A percentile compares a stretch with the other conserved stretches of the same genome.
These are phyloP conservation scores for Varanus salvator DNA, from an alignment of 2,113 vertebrate genomes.

Conservation along the genomic window DNA sequence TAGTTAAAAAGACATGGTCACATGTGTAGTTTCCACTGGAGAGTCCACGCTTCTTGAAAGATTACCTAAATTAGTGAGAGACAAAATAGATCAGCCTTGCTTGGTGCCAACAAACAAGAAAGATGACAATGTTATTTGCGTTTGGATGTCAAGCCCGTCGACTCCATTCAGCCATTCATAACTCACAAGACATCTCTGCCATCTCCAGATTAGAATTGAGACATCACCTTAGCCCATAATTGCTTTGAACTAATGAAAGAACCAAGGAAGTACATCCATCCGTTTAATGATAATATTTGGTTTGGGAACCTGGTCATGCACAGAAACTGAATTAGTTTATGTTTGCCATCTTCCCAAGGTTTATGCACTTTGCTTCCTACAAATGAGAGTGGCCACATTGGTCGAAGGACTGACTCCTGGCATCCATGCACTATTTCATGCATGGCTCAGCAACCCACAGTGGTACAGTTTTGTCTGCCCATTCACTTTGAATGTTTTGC, in stretches of 20 bases:
- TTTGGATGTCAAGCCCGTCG: conserved; percentile 52
- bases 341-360: background rate
- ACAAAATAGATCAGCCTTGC: background rate
- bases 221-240: conserved; percentile 65
- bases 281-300: conserved; percentile 57
- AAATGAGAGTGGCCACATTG: background rate
- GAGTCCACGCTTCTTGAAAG: conserved; percentile 3
- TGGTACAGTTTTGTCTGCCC: background rate
- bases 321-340: conserved; percentile 41
- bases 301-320: conserved; percentile 36
- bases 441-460: background rate
- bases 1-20: too few relatives aligned
- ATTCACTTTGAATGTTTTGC: too few relatives aligned
- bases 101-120: conserved; percentile 24
- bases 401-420: background rate
- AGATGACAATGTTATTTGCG: conserved; percentile 46
- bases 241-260: conserved; percentile 50
- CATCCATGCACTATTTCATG: too few relatives aligned
- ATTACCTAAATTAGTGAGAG: conserved; percentile 29
- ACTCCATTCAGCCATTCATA: conserved; percentile 42
- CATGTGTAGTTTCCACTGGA: accelerated
- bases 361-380: background rate
- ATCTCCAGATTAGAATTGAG: conserved; percentile 50
- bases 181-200: conserved; percentile 43
- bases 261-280: conserved; percentile 59